phyloP scores from a whole-genome alignment of 2,797 vertebrate genomes.

The Aplochiton taeniatus region DNA sequence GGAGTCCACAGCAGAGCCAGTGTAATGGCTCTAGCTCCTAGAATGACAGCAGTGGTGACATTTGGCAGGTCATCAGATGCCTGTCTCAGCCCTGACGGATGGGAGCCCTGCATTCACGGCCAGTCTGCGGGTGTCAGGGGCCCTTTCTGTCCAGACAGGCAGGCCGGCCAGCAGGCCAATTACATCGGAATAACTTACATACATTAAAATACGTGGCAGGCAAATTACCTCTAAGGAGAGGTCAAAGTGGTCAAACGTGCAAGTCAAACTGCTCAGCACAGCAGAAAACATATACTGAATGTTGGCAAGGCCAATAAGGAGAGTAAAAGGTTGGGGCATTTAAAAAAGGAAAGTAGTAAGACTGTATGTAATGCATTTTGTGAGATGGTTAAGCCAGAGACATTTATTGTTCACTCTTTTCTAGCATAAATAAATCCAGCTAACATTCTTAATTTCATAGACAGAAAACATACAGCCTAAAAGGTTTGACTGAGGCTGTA shows the following conservation, averaged over 20 bases:
- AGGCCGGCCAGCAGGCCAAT: conserved; percentile 32
- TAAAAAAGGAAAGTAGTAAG: not conserved
- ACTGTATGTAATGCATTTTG: too few species aligned
- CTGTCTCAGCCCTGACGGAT: conserved; percentile 63
- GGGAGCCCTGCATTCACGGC: conserved; percentile 47
- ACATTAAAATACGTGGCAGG: conserved; percentile 61
- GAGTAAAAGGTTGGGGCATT: not conserved
- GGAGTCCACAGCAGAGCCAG: conserved; percentile 44
- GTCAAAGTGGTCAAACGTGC: conserved; percentile 57
- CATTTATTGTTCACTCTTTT: too few species aligned
- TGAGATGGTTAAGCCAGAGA: too few species aligned
- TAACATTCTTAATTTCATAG: too few species aligned
- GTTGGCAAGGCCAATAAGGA: not conserved
- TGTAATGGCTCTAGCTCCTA: conserved; percentile 47
- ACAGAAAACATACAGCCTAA: not conserved
- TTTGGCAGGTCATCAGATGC: conserved; percentile 70
- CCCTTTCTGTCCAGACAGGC: conserved; percentile 42
- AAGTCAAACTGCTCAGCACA: conserved; percentile 49
- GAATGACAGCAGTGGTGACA: conserved; percentile 54
- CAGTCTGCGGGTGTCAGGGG: conserved; percentile 51
- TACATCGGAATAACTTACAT: conserved; percentile 65
- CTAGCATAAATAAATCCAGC: too few species aligned
- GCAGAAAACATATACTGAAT: conserved; percentile 15
- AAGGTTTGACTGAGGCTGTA: conserved; percentile 80
- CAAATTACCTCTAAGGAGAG: conserved; percentile 54